These are phyloP conservation scores for Microcebus jonahi DNA, from an alignment of 2,113 vertebrate genomes.

Conservation along the genomic window DNA sequence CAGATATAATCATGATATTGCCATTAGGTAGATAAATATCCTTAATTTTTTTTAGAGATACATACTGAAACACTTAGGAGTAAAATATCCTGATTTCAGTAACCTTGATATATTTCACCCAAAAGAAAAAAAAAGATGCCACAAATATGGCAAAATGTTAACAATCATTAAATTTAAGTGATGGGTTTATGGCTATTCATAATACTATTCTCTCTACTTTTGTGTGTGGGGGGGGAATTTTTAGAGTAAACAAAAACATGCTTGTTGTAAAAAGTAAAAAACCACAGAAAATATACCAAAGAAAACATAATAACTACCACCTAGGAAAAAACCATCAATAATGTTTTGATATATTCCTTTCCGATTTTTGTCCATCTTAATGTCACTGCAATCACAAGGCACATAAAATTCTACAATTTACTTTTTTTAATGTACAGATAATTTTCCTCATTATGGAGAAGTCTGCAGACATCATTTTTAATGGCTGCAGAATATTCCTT, in stretches of 20 bases:
- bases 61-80: not conserved
- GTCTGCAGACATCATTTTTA: not conserved
- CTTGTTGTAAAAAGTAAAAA: constrained; percentile 8
- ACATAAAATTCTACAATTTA: not conserved
- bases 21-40: not conserved
- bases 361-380: not conserved
- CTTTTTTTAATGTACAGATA: not conserved
- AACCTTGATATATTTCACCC: constrained; percentile 12
- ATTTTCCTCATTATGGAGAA: not conserved
- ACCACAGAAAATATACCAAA: not conserved
- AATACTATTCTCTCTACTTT: not conserved
- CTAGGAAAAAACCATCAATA: not conserved
- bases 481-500: not conserved
- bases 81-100: not conserved
- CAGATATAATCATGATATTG: not conserved
- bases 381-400: not conserved
- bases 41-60: not conserved
- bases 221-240: not conserved
- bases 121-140: not conserved
- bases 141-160: not conserved
- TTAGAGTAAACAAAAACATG: constrained; percentile 13
- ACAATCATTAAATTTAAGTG: not conserved
- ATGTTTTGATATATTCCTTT: not conserved
- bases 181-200: not conserved
- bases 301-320: not conserved